phyloP scores from a whole-genome alignment of 2,888 invertebrate species.

The Ophioninae sp. region DNA sequence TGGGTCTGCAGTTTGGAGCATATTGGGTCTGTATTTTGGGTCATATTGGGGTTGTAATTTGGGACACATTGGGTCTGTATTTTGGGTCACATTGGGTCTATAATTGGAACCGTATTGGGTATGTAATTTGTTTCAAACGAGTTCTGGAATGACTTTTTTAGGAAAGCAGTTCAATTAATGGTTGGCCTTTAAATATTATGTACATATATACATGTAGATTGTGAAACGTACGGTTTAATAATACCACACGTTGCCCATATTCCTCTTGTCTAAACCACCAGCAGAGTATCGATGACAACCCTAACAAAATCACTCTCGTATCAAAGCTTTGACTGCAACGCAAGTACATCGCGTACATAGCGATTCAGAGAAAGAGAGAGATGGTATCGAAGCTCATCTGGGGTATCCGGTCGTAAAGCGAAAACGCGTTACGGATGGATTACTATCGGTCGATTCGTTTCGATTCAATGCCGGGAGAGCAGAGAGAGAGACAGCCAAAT shows the following conservation, averaged over 20 bases:
- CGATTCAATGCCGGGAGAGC: conserved; percentile 52
- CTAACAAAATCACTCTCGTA: conserved; percentile 55
- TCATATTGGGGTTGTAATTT: too few relatives aligned
- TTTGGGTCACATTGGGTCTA: too few relatives aligned
- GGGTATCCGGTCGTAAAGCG: conserved; percentile 62
- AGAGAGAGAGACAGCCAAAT: conserved; percentile 39
- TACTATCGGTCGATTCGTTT: conserved; percentile 61
- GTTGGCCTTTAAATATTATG: not conserved
- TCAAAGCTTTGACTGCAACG: conserved; percentile 58
- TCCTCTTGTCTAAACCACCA: not conserved
- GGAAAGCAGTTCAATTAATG: too few relatives aligned
- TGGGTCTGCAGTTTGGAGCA: too few relatives aligned
- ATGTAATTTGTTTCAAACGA: too few relatives aligned
- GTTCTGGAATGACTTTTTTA: too few relatives aligned
- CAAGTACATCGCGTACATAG: not conserved
- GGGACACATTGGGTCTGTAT: too few relatives aligned
- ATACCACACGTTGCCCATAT: conserved; percentile 24
- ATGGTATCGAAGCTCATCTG: conserved; percentile 52
- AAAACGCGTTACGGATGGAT: conserved; percentile 61
- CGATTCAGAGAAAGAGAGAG: conserved; percentile 8
- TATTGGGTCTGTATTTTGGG: too few relatives aligned
- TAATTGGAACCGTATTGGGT: too few relatives aligned
- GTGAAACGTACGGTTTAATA: conserved; percentile 31
- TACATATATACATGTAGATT: not conserved
- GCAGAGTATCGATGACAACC: conserved; percentile 56